Conservation (phyloP, 2,113 vertebrate genomes). For the Callipepla californica region DNA sequence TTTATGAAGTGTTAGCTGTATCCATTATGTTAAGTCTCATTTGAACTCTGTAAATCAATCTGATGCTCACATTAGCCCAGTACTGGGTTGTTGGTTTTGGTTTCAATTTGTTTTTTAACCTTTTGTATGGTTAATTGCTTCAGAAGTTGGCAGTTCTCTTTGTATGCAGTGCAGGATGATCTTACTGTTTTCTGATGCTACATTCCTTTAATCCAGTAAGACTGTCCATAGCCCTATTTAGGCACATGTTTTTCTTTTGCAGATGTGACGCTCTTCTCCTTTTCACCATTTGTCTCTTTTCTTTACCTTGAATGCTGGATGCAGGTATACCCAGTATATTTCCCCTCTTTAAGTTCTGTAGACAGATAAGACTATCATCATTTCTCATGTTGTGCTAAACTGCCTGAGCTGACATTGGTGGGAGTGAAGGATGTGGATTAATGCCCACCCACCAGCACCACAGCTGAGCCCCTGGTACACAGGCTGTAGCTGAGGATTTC, state of each 20-base stretch:
- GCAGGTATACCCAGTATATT: not conserved
- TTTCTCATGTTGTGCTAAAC: not conserved
- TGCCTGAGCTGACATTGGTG: not conserved
- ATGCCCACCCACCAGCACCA: not conserved
- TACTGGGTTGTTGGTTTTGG: not conserved
- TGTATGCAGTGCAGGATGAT: not conserved
- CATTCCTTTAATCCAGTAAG: not conserved
- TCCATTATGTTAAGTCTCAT: not conserved
- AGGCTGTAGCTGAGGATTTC: not conserved
- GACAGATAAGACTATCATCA: not conserved
- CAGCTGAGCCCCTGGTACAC: not conserved
- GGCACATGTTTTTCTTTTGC: not conserved
- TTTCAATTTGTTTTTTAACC: not conserved
- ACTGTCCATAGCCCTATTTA: not conserved
- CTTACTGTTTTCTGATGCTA: not conserved
- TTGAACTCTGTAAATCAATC: not conserved
- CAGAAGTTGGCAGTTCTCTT: not conserved
- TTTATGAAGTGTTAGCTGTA: not conserved
- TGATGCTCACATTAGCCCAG: not conserved
- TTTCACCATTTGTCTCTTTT: not conserved
- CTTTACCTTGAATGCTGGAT: not conserved
- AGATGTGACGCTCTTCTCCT: not conserved
- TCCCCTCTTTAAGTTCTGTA: accelerated
- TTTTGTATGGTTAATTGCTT: not conserved
- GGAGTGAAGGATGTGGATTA: not conserved